Evolutionary conservation across 1,140 invertebrate species (phyloP).

Genomic region (Ips nitidus): DNA sequence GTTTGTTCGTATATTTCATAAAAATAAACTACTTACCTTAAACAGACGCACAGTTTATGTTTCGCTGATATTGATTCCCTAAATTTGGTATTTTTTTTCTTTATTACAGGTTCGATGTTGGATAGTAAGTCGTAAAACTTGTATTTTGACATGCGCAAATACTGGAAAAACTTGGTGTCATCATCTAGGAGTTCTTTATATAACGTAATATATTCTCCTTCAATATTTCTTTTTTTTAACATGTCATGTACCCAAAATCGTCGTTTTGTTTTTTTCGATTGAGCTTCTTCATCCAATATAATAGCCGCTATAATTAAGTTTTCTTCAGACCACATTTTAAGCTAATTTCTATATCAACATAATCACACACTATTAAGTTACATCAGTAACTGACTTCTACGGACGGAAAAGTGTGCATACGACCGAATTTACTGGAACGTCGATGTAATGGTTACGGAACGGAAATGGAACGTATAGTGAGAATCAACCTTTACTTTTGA

Average conservation of each 20-base stretch:
- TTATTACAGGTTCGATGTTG: not conserved
- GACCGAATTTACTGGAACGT: too few relatives aligned
- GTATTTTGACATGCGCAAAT: not conserved
- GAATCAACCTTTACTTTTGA: too few relatives aligned
- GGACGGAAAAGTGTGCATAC: too few relatives aligned
- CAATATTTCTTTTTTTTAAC: conserved; percentile 30
- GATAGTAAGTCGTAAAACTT: not conserved
- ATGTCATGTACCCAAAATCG: conserved; percentile 24
- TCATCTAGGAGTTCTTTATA: conserved; percentile 28
- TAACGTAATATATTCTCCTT: conserved; percentile 29
- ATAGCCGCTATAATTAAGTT: too few relatives aligned
- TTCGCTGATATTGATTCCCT: not conserved
- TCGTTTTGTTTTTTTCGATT: conserved; percentile 14
- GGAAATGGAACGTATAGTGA: too few relatives aligned
- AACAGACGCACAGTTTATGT: not conserved
- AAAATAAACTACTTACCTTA: not conserved
- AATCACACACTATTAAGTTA: too few relatives aligned
- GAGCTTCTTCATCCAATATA: conserved; percentile 21
- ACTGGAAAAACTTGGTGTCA: conserved; percentile 17
- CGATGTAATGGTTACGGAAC: too few relatives aligned
- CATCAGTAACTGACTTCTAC: too few relatives aligned
- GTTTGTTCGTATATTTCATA: not conserved
- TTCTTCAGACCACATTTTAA: too few relatives aligned
- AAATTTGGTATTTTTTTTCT: not conserved
- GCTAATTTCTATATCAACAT: too few relatives aligned